phyloP scores from a whole-genome alignment of 2,797 vertebrate species.

The Pseudotriccus pelzelni region DNA sequence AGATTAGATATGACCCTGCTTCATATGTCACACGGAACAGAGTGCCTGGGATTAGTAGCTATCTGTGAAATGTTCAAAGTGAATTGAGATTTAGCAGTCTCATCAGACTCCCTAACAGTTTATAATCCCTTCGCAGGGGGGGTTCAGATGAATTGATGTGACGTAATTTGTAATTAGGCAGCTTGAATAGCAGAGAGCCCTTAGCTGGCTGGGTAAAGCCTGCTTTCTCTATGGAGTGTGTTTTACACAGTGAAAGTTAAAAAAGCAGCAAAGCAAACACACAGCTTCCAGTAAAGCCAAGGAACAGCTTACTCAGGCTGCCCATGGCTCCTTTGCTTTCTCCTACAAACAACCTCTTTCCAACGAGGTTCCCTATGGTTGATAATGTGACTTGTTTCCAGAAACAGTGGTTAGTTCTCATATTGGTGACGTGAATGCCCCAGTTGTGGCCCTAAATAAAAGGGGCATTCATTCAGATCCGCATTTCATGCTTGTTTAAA shows the following conservation, averaged over 20 bases:
- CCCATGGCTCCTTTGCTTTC: neutral
- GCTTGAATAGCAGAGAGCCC: neutral
- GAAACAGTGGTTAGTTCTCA: neutral
- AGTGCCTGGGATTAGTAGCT: conserved; percentile 38
- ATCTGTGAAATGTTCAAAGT: conserved; percentile 36
- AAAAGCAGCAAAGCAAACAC: neutral
- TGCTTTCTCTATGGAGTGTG: neutral
- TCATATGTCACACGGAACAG: neutral
- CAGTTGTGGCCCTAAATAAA: neutral
- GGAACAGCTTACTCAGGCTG: neutral
- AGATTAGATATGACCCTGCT: conserved; percentile 6
- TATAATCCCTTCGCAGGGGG: neutral
- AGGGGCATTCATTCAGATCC: neutral
- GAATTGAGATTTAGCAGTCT: conserved; percentile 32
- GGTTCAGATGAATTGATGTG: conserved; percentile 2
- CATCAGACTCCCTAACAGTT: conserved; percentile 26
- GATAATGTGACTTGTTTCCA: neutral
- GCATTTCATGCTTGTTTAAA: conserved; percentile 25
- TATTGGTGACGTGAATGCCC: neutral
- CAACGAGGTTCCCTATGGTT: neutral
- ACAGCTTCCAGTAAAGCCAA: neutral
- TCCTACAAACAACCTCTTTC: neutral
- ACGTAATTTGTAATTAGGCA: conserved; percentile 30
- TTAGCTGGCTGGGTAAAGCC: neutral
- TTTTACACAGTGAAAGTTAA: neutral